These are phyloP conservation scores for Aporophyla lueneburgensis DNA, from an alignment of 2,888 invertebrate genomes.

Conservation along the genomic window DNA sequence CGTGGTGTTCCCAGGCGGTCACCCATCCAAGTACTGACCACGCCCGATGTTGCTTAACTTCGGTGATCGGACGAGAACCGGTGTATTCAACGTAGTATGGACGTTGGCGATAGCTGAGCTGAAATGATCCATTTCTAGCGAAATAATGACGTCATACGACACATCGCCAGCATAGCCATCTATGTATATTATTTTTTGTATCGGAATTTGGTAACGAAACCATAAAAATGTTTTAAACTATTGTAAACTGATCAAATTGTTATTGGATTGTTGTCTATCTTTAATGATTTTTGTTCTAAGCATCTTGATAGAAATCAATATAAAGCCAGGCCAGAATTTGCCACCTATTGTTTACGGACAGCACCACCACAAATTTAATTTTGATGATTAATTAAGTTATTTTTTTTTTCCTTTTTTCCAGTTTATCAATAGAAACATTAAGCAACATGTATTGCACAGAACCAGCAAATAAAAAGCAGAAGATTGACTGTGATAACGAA, in stretches of 20 bases:
- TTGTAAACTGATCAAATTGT: no score
- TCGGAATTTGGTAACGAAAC: background rate
- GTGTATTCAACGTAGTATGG: constrained; percentile 78
- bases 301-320: no score
- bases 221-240: no score
- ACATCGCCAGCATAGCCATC: background rate
- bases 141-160: background rate
- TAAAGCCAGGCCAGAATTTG: no score
- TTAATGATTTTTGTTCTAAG: no score
- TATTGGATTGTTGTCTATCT: no score
- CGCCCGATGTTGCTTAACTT: constrained; percentile 87
- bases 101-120: constrained; percentile 1
- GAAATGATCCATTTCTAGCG: constrained; percentile 3
- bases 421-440: constrained; percentile 85
- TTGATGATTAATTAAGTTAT: no score
- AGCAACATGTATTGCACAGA: constrained; percentile 86
- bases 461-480: constrained; percentile 81
- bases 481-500: constrained; percentile 68
- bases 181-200: background rate
- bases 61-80: constrained; percentile 88
- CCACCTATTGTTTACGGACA: no score
- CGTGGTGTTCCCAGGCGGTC: constrained; percentile 85
- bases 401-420: constrained; percentile 72
- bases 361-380: no score
- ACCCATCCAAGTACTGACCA: constrained; percentile 87